Base-by-base conservation (phyloP, 2,113 vertebrate species). In the Theropithecus gelada region DNA sequence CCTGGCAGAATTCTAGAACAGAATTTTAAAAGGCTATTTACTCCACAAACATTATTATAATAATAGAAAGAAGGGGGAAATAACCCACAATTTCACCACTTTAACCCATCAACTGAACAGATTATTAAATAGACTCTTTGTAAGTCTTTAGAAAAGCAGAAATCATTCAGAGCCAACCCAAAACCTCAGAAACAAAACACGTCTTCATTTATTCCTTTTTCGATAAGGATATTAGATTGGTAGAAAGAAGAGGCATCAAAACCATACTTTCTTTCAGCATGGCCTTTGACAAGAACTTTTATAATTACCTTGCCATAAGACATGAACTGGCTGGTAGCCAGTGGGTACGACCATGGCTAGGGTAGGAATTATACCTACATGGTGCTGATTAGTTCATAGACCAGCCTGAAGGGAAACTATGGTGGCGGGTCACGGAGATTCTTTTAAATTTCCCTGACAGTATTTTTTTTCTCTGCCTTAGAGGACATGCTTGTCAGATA, bases 11-110 rank as follows among this genome's bases (percentile, higher is more conserved):
- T 91, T 97, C 98, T 98, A 97, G 98, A 95, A 95, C 96, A 90
- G 98, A 98, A 98, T 98, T 98, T 98, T 97, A 98, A 98, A 98
- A 98, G 97, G 97, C 98, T 98, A 98, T 98, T 98, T 98, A 96
- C 93, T 96, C 97, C 93, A 92, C 98, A 98, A 98, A 98, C 98
- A 98, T 97, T 97, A 98, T 98, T 97, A 98, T 97, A 98, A 97
- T 98, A 97, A 96, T 92, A 98, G 98, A 97, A 98, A 98, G 92
- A 96, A 97, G 96, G 93, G 95, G 97, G 92, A 97, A 98, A 97
- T 98, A 98, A 98, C 98, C 98, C 95, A 97, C 98, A 98, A 98
- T 98, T 98, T 98, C 93, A 80, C 97, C 97, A 96, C 97, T 97
- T 98, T 97, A 96, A 95, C 93, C 98, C 98, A 97, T 98, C 97